Evolutionary conservation across 1,140 invertebrate species (phyloP).

Genomic region (Bombus balteatus): DNA sequence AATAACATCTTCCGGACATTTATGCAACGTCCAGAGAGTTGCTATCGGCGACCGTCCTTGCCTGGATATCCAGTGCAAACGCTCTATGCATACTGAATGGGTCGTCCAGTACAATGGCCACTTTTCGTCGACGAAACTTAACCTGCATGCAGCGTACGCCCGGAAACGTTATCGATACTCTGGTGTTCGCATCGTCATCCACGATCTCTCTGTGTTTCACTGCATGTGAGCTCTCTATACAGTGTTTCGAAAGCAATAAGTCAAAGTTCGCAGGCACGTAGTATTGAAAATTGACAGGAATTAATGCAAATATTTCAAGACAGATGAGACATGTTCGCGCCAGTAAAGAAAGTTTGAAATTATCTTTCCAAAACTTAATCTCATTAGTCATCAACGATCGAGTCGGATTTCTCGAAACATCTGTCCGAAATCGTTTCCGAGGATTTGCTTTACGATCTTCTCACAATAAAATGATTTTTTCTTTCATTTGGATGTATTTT

Average conservation of each 20-base stretch:
- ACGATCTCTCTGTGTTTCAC: not conserved
- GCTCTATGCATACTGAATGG: conserved; percentile 49
- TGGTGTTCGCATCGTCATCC: not conserved
- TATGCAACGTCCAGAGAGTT: conserved; percentile 48
- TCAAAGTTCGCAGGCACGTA: no score
- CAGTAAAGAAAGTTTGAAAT: no score
- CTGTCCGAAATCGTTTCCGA: no score
- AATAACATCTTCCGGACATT: conserved; percentile 56
- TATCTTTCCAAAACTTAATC: no score
- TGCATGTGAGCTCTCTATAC: not conserved
- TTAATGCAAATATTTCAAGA: no score
- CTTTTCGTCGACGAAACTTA: conserved; percentile 44
- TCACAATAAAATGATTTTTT: no score
- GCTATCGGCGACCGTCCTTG: conserved; percentile 16
- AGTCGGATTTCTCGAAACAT: no score
- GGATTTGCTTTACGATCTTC: no score
- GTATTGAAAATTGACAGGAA: no score
- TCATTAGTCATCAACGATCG: no score
- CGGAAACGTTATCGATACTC: conserved; percentile 46
- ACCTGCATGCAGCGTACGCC: conserved; percentile 25
- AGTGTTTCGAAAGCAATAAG: not conserved
- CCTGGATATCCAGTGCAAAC: conserved; percentile 41
- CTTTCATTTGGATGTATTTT: no score
- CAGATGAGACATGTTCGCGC: no score
- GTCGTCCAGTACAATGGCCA: conserved; percentile 33